A percentile compares a stretch with the other conserved stretches of the same genome.
These are phyloP conservation scores for Lysandra coridon DNA, from an alignment of 2,888 invertebrate species.

Conservation along the genomic window DNA sequence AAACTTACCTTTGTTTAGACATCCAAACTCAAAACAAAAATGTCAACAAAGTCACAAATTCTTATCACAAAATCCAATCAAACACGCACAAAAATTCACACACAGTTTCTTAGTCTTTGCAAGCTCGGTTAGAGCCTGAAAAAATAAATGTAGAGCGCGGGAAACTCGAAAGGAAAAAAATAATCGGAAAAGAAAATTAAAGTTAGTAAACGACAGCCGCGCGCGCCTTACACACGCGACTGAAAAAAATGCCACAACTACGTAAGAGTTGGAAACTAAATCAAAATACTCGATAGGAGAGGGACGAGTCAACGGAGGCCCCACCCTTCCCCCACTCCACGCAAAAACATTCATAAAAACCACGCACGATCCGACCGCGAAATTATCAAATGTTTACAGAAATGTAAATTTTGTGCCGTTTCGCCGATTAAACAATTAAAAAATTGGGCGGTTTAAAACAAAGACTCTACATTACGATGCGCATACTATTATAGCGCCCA, in stretches of 20 bases:
- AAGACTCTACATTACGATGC: constrained; percentile 59
- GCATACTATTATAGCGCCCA: background rate
- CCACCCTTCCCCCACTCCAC: constrained; percentile 76
- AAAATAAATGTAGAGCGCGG: constrained; percentile 47
- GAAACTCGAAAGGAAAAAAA: constrained; percentile 51
- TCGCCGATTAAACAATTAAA: constrained; percentile 60
- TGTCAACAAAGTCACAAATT: constrained; percentile 52
- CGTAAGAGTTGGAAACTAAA: constrained; percentile 80
- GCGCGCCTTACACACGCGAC: constrained; percentile 76
- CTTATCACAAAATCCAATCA: constrained; percentile 53
- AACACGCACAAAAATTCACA: constrained; percentile 46
- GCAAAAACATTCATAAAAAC: constrained; percentile 80
- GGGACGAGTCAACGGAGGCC: constrained; percentile 75
- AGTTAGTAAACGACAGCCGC: constrained; percentile 58
- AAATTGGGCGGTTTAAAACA: constrained; percentile 73
- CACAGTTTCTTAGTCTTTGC: constrained; percentile 44
- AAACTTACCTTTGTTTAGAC: constrained; percentile 69
- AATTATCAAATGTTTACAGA: constrained; percentile 71
- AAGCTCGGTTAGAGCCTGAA: constrained; percentile 51
- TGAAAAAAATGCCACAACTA: constrained; percentile 79
- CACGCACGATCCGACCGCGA: constrained; percentile 70
- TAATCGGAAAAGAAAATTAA: constrained; percentile 49
- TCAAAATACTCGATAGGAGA: constrained; percentile 79
- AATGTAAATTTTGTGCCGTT: constrained; percentile 65
- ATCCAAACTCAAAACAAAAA: constrained; percentile 63